phyloP scores from a whole-genome alignment of 2,888 invertebrate genomes.

The Philereme transversata region DNA sequence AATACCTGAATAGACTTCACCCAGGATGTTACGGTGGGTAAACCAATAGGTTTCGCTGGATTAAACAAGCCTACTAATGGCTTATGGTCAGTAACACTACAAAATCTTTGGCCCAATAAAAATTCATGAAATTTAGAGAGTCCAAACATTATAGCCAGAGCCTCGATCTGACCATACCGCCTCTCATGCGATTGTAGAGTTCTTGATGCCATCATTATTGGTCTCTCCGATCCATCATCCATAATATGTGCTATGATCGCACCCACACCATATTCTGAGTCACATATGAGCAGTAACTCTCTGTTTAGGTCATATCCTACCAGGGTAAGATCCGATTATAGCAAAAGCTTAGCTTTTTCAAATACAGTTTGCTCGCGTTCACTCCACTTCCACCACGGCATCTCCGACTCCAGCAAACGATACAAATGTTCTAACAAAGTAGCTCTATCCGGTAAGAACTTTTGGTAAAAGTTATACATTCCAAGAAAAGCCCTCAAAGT shows the following conservation, averaged over 20 bases:
- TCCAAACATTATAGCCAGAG: constrained; percentile 38
- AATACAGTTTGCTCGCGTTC: constrained; percentile 26
- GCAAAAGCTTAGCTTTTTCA: constrained; percentile 19
- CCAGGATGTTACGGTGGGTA: too few species aligned
- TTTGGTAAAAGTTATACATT: constrained; percentile 17
- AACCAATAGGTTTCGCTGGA: too few species aligned
- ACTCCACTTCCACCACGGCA: constrained; percentile 21
- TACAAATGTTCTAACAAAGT: constrained; percentile 17
- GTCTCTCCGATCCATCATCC: constrained; percentile 29
- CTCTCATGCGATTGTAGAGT: constrained; percentile 3
- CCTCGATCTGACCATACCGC: constrained; percentile 25
- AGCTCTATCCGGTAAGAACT: constrained; percentile 4
- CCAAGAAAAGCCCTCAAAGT: constrained; percentile 8
- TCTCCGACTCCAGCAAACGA: constrained; percentile 14
- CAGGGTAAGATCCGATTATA: constrained; percentile 26
- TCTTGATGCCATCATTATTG: constrained; percentile 34
- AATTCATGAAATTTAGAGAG: constrained; percentile 29
- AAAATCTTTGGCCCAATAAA: constrained; percentile 22
- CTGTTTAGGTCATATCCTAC: constrained; percentile 9
- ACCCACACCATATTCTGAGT: constrained; percentile 7
- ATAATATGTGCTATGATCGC: constrained; percentile 2
- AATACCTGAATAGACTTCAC: too few species aligned
- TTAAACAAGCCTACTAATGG: constrained; percentile 26
- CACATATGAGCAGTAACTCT: constrained; percentile 1
- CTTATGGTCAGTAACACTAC: constrained; percentile 31